Percentiles rank a stretch among this genome's conserved stretches.
Conservation (phyloP, 2,797 vertebrate genomes). For the Kryptolebias ocellatus region DNA sequence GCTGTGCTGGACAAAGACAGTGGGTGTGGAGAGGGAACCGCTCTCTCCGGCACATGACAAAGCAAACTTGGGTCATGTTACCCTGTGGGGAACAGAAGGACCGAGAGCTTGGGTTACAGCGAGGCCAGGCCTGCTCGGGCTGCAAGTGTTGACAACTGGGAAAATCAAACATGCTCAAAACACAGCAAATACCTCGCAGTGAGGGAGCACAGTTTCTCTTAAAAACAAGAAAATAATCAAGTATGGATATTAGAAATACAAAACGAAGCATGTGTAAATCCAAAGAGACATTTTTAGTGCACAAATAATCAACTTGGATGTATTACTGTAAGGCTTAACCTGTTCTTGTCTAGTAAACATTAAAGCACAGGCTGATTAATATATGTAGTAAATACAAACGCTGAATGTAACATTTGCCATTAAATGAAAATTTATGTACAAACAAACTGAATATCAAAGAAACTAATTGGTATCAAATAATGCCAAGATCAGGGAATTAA, state of each 20-base stretch:
- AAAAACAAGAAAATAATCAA: neutral
- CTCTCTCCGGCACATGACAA: slow-evolving; percentile 74
- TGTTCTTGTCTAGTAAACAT: too few relatives aligned
- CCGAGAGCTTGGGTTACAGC: slow-evolving; percentile 72
- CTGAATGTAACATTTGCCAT: neutral
- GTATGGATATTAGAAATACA: neutral
- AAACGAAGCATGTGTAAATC: too few relatives aligned
- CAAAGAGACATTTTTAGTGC: too few relatives aligned
- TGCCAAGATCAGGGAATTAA: neutral
- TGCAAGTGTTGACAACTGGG: slow-evolving; percentile 51
- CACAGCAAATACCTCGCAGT: slow-evolving; percentile 13
- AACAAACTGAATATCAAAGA: neutral
- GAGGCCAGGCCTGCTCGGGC: slow-evolving; percentile 55
- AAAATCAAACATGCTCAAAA: slow-evolving; percentile 30
- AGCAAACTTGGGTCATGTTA: slow-evolving; percentile 76
- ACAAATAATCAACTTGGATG: too few relatives aligned
- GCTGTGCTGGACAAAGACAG: slow-evolving; percentile 59
- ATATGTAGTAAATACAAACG: too few relatives aligned
- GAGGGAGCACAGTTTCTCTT: slow-evolving; percentile 3
- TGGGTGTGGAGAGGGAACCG: slow-evolving; percentile 64
- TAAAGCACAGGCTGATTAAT: too few relatives aligned
- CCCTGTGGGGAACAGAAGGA: slow-evolving; percentile 68
- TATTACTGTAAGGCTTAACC: too few relatives aligned
- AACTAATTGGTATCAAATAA: neutral
- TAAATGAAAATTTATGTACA: neutral